A percentile compares a stretch with the other conserved stretches of the same genome.
Evolutionary conservation across 2,888 invertebrate genomes (phyloP).

Genomic region (Drosophila aldrichi): DNA sequence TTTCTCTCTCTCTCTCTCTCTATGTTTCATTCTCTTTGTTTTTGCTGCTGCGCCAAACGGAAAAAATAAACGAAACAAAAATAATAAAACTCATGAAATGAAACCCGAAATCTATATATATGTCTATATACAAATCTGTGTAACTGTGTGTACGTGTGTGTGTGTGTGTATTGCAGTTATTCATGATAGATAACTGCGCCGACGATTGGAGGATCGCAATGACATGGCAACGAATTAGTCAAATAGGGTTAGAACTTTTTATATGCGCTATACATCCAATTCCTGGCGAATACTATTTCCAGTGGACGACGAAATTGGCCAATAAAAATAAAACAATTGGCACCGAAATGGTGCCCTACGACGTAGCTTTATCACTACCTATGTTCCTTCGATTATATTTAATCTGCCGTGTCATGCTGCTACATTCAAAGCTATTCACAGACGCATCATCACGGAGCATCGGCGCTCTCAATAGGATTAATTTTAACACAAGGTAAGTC

Average conservation of each 20-base stretch:
- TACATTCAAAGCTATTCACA: slow-evolving; percentile 99
- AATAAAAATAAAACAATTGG: slow-evolving; percentile 92
- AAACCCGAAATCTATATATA: neutral
- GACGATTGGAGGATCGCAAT: slow-evolving; percentile 99
- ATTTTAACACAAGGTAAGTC: slow-evolving; percentile 96
- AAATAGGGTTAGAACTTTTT: slow-evolving; percentile 95
- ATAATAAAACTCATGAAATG: neutral
- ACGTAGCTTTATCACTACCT: slow-evolving; percentile 98
- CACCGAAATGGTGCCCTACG: slow-evolving; percentile 93
- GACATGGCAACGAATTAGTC: slow-evolving; percentile 98
- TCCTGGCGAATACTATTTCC: slow-evolving; percentile 97
- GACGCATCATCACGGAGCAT: slow-evolving; percentile 99
- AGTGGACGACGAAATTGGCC: slow-evolving; percentile 97
- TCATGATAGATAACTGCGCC: slow-evolving; percentile 99
- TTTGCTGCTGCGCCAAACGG: slow-evolving; percentile 20
- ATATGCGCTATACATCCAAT: slow-evolving; percentile 99
- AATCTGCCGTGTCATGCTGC: slow-evolving; percentile 99
- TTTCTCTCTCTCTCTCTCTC: slow-evolving; percentile 48
- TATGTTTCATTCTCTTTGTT: slow-evolving; percentile 21
- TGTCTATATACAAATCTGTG: slow-evolving; percentile 64
- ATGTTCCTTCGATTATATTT: slow-evolving; percentile 99
- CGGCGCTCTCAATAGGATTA: slow-evolving; percentile 98
- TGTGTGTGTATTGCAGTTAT: slow-evolving; percentile 89
- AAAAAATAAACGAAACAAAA: slow-evolving; percentile 29
- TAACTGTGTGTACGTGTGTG: neutral